Percentiles rank a stretch among this genome's conserved stretches.
Evolutionary conservation across 2,888 invertebrate species (phyloP).

Genomic region (Geophilus truncorum): DNA sequence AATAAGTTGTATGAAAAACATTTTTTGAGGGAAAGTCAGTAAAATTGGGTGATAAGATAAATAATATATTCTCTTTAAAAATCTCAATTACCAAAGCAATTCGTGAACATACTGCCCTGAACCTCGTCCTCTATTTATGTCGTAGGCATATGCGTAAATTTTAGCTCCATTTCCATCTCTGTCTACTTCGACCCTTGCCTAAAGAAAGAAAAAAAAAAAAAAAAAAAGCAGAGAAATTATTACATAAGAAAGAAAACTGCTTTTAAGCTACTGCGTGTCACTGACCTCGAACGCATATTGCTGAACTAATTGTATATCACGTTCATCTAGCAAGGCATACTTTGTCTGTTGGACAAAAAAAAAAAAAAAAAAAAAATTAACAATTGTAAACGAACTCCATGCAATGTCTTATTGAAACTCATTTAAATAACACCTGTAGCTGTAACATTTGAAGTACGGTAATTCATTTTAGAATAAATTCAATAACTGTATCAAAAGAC

Average conservation of each 20-base stretch:
- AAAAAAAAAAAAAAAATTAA: background rate
- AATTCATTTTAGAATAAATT: too few relatives aligned
- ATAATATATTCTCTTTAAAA: background rate
- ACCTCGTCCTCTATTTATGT: constrained; percentile 46
- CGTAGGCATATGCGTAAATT: constrained; percentile 52
- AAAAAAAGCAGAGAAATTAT: background rate
- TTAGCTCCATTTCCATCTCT: constrained; percentile 52
- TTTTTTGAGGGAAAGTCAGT: too few relatives aligned
- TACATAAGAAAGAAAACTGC: background rate
- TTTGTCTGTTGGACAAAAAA: constrained; percentile 47
- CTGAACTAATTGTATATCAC: constrained; percentile 52
- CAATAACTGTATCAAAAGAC: background rate
- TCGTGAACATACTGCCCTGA: constrained; percentile 50
- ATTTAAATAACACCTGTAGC: too few relatives aligned
- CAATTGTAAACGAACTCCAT: too few relatives aligned
- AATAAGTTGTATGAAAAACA: too few relatives aligned
- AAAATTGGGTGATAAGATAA: background rate
- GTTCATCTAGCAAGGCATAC: constrained; percentile 53
- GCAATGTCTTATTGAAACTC: too few relatives aligned
- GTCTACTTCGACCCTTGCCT: constrained; percentile 53
- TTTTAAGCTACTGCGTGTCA: background rate
- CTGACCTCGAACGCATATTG: constrained; percentile 52
- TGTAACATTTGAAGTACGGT: too few relatives aligned
- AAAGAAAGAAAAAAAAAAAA: constrained; percentile 36
- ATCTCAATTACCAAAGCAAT: constrained; percentile 49